A percentile compares a stretch with the other conserved stretches of the same genome.
Evolutionary conservation across 2,113 vertebrate genomes (phyloP).

Genomic region (Nicator chloris): DNA sequence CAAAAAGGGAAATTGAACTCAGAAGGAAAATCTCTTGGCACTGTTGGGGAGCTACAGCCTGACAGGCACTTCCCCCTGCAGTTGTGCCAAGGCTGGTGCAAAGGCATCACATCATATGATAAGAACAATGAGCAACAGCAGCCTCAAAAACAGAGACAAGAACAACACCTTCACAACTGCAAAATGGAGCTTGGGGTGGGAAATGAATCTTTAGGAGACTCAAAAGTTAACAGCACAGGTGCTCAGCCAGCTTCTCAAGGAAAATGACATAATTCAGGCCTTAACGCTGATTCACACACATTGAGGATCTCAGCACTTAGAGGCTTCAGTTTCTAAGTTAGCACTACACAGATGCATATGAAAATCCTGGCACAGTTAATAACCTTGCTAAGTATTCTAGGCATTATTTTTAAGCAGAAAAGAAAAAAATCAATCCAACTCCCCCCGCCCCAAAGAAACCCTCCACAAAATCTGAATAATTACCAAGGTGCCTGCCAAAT

Average conservation of each 20-base stretch:
- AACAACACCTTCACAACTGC: background rate
- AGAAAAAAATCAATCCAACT: background rate
- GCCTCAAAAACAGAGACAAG: background rate
- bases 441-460: fast-evolving
- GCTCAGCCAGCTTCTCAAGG: background rate
- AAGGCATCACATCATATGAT: fast-evolving
- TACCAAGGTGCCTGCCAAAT: background rate
- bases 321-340: background rate
- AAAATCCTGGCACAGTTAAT: background rate
- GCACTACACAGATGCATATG: background rate
- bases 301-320: background rate
- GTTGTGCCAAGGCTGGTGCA: background rate
- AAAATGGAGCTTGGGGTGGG: background rate
- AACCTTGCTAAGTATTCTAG: background rate
- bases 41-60: background rate
- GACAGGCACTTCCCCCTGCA: background rate
- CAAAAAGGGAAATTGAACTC: background rate
- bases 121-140: background rate
- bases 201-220: background rate
- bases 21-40: background rate
- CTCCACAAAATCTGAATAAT: background rate
- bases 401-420: background rate
- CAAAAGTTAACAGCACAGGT: background rate
- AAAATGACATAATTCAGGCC: background rate
- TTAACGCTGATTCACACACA: background rate